Evolutionary conservation across 1,140 invertebrate species (phyloP), one percentile per base, ranked within the genome.

Genomic region (Aphaenogaster floridana): DNA sequence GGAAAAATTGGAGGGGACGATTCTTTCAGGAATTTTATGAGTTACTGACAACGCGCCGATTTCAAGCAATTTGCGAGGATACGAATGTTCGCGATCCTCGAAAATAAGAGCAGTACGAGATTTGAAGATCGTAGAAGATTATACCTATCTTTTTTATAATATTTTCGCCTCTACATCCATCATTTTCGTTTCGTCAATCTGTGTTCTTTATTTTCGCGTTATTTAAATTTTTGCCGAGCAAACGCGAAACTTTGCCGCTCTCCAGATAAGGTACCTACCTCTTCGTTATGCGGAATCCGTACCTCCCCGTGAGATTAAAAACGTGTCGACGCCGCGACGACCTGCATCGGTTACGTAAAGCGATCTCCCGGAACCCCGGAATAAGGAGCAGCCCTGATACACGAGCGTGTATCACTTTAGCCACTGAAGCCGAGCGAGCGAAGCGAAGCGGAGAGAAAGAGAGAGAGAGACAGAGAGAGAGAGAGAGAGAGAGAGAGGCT

Each of bases 361-460:
- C 54, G 69, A 61, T 61, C 69, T 74, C 69, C 36, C 34, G 64
- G 54, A 84, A 84, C 69, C 68, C 50, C 34, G 39, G 69, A 54
- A 61, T 83, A 83, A 83, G 42, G 68, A 42, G 68, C 68, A 69
- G 68, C 11, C 50, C 21, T 59, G 79, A 61, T 48, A 48, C 80
- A 54, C 39, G 66, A 83, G 68, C 48, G 54, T 74, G 69, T 61
- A 74, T 84, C 54, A 61, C 21, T 61, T 74, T 45, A 21, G 52
- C 8, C 39, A 28, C n/a, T 13, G 36, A 59, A 36, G 42, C 68
- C 13, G 77, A 36, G 59, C 39, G 59, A 79, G 77, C 63, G 63
- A 69, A 61, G 54, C 42, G 52, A 80, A 45, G 28, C 59, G 48
- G 13, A 54, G 61, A 9, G 39, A 15, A 4, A 17, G 45, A 48